A percentile compares a stretch with the other conserved stretches of the same genome.
These are phyloP conservation scores for Vireo altiloquus DNA, from an alignment of 2,113 vertebrate genomes.

Conservation along the genomic window DNA sequence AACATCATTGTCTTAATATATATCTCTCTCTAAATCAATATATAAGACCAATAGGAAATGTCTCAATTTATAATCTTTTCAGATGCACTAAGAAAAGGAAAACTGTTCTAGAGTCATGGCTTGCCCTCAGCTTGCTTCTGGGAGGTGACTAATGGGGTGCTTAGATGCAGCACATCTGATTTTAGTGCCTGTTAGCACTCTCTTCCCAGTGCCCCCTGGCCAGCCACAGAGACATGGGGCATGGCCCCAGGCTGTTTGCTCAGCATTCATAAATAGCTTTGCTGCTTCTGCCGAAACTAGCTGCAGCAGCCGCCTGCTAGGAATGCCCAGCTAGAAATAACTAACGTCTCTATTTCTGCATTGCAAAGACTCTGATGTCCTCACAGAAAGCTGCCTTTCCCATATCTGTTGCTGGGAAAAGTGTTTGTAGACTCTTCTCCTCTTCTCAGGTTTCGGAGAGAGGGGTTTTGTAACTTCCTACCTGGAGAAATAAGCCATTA, in stretches of 20 bases:
- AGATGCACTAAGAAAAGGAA: neutral
- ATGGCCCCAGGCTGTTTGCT: neutral
- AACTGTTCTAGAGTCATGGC: neutral
- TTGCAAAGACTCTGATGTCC: neutral
- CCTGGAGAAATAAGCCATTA: neutral
- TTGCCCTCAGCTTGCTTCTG: neutral
- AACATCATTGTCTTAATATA: neutral
- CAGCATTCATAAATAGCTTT: neutral
- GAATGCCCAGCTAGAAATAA: neutral
- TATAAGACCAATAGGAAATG: neutral
- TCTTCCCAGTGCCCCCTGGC: neutral
- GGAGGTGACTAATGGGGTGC: neutral
- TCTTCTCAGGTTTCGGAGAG: neutral
- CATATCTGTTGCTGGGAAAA: neutral
- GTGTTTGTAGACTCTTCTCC: neutral
- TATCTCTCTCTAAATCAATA: neutral
- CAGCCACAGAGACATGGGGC: neutral
- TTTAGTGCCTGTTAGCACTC: neutral
- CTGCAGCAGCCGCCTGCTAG: neutral
- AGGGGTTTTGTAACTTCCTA: neutral
- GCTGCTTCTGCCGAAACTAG: neutral
- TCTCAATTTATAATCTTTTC: neutral
- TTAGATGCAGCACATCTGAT: neutral
- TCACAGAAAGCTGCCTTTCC: neutral
- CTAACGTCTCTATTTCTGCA: neutral